Conservation (phyloP, 2,797 vertebrate species). For the Hyperoplus lanceolatus region DNA sequence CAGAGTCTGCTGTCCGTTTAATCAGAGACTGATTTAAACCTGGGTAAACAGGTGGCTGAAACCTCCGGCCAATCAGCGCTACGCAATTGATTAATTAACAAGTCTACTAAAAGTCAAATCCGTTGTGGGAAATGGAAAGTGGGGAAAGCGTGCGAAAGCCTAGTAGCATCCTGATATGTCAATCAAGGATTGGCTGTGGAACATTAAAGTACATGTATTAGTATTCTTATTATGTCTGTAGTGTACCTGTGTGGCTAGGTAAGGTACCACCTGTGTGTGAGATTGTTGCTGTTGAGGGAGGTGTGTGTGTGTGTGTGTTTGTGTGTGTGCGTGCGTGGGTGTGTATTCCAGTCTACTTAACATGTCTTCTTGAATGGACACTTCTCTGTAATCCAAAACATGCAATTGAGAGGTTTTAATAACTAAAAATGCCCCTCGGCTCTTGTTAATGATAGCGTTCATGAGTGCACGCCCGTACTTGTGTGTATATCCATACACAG, state of each 20-base stretch:
- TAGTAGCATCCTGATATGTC: constrained; percentile 49
- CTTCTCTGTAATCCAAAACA: constrained; percentile 50
- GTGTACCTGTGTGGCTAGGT: constrained; percentile 13
- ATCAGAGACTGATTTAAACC: constrained; percentile 78
- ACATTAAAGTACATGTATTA: constrained; percentile 44
- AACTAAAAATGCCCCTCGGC: constrained; percentile 59
- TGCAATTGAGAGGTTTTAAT: constrained; percentile 64
- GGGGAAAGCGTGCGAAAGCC: constrained; percentile 47
- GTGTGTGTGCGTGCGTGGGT: neutral
- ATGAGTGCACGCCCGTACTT: neutral
- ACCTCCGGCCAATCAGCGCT: constrained; percentile 80
- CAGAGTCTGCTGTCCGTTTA: constrained; percentile 73
- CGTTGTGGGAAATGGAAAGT: constrained; percentile 48
- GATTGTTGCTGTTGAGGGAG: neutral
- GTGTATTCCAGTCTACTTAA: constrained; percentile 23
- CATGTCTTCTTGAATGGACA: constrained; percentile 25
- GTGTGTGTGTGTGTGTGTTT: neutral
- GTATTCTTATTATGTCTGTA: constrained; percentile 27
- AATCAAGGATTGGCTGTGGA: constrained; percentile 43
- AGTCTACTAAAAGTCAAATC: constrained; percentile 66
- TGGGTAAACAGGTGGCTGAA: constrained; percentile 82
- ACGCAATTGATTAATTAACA: constrained; percentile 81
- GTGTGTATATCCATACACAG: constrained; percentile 38
- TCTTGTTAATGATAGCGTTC: constrained; percentile 48
- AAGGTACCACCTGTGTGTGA: constrained; percentile 26